Conservation (phyloP, 2,113 vertebrate species). For the Xiphophorus couchianus region DNA sequence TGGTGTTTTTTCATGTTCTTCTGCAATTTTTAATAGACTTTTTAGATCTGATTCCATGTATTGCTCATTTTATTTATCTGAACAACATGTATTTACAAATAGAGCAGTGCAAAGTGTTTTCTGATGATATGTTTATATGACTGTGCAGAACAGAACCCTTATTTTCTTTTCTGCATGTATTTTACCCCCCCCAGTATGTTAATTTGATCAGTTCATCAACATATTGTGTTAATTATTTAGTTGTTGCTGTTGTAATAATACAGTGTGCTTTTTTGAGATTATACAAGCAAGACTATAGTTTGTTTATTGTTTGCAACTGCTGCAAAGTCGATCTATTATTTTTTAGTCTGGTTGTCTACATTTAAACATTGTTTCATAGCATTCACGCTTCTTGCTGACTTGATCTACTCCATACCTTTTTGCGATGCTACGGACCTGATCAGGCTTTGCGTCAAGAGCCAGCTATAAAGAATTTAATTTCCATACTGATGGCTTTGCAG, state of each 20-base stretch:
- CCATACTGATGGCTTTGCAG: neutral
- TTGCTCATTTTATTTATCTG: too few relatives aligned
- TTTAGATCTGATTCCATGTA: neutral
- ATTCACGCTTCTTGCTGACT: slow-evolving; percentile 12
- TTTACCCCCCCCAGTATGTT: neutral
- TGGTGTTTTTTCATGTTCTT: neutral
- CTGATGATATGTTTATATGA: neutral
- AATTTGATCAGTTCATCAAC: neutral
- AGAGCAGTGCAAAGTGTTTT: neutral
- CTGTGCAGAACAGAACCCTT: neutral
- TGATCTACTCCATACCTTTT: slow-evolving; percentile 10
- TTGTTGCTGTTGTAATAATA: neutral
- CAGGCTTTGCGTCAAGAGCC: slow-evolving; percentile 8
- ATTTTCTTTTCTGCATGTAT: neutral
- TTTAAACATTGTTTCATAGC: slow-evolving; percentile 12
- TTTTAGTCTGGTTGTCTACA: slow-evolving; percentile 1
- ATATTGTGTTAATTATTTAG: neutral
- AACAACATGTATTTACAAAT: neutral
- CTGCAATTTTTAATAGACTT: neutral
- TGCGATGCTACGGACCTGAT: slow-evolving; percentile 26
- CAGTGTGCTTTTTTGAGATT: neutral
- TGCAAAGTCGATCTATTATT: slow-evolving; percentile 9
- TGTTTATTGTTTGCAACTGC: neutral
- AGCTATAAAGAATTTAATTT: slow-evolving; percentile 11
- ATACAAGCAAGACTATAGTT: neutral